phyloP scores from a whole-genome alignment of 2,888 invertebrate species.

The Pycnomerus fuliginosus region DNA sequence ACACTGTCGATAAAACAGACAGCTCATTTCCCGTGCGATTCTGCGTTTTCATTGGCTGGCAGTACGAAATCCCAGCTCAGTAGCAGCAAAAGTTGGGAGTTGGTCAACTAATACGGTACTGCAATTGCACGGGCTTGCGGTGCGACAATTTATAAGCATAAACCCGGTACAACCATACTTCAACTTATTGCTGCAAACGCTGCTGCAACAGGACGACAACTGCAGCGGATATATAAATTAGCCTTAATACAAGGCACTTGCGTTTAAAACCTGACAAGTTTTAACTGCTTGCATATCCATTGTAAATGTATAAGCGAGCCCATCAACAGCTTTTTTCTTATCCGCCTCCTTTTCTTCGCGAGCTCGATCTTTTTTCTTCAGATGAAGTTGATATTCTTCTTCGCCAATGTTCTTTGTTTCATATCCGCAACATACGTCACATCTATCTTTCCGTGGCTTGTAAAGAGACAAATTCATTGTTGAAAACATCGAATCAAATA shows the following conservation, averaged over 20 bases:
- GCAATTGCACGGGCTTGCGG: too few relatives aligned
- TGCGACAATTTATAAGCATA: too few relatives aligned
- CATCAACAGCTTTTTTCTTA: background rate
- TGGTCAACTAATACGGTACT: too few relatives aligned
- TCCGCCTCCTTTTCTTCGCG: conserved; percentile 14
- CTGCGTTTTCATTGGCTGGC: too few relatives aligned
- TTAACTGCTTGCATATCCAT: conserved; percentile 19
- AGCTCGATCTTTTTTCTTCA: conserved; percentile 11
- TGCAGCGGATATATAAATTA: too few relatives aligned
- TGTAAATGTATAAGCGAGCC: conserved; percentile 4
- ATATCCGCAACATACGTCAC: conserved; percentile 14
- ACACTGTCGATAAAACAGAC: too few relatives aligned
- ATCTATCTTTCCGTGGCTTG: conserved; percentile 15
- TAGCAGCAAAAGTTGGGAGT: too few relatives aligned
- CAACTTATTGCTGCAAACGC: too few relatives aligned
- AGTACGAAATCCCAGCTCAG: too few relatives aligned
- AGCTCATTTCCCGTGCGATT: too few relatives aligned
- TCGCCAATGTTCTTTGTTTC: conserved; percentile 9
- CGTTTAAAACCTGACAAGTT: conserved; percentile 10
- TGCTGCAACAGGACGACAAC: too few relatives aligned
- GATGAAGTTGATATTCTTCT: conserved; percentile 6
- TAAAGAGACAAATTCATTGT: conserved; percentile 12
- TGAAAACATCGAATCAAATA: conserved; percentile 7
- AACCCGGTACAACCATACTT: too few relatives aligned
- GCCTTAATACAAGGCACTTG: conserved; percentile 20